A percentile compares a stretch with the other conserved stretches of the same genome.
These are phyloP conservation scores for Drosophila paracracens DNA, from an alignment of 2,888 invertebrate species.

Conservation along the genomic window DNA sequence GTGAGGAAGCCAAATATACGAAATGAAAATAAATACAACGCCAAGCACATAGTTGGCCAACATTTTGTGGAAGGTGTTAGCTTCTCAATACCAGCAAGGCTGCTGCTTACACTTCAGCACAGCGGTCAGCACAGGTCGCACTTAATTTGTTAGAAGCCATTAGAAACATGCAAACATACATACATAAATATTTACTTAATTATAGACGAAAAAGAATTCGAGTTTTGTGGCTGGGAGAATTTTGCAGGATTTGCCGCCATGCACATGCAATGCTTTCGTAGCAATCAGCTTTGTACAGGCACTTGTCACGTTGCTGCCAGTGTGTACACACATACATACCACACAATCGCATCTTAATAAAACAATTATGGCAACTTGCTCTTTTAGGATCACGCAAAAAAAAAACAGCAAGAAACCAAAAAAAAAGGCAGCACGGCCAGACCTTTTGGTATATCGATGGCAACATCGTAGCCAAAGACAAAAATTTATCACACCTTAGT, in stretches of 20 bases:
- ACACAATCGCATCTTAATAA: constrained; percentile 58
- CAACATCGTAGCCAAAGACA: constrained; percentile 45
- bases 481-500: constrained; percentile 82
- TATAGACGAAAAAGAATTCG: not conserved
- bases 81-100: constrained; percentile 8
- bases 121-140: constrained; percentile 45
- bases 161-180: constrained; percentile 4
- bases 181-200: not conserved
- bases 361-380: constrained; percentile 74
- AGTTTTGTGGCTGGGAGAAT: constrained; percentile 23
- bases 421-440: constrained; percentile 32
- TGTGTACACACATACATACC: constrained; percentile 26
- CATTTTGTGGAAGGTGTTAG: constrained; percentile 29
- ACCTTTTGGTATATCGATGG: constrained; percentile 63
- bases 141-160: constrained; percentile 46
- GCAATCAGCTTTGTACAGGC: constrained; percentile 44
- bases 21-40: constrained; percentile 51
- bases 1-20: constrained; percentile 39
- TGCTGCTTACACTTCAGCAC: constrained; percentile 5
- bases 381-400: constrained; percentile 38
- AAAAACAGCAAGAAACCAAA: not conserved
- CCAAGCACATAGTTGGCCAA: constrained; percentile 27
- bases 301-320: constrained; percentile 59
- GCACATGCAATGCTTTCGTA: constrained; percentile 16
- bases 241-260: not conserved